A percentile compares a stretch with the other conserved stretches of the same genome.
phyloP scores from a whole-genome alignment of 1,140 invertebrate species.

The Trachymyrmex septentrionalis region DNA sequence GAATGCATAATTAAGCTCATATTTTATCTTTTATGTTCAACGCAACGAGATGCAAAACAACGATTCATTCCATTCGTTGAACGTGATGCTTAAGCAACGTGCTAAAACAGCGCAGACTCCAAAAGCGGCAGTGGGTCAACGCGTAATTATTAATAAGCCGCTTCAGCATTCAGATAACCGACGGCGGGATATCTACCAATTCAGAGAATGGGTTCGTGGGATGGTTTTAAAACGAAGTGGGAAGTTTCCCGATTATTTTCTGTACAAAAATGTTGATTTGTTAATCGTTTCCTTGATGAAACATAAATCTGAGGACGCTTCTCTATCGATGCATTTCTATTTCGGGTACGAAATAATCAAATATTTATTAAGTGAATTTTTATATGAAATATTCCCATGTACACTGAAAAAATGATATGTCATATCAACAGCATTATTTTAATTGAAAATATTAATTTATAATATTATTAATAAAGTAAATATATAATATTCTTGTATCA shows the following conservation, averaged over 20 bases:
- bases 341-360: too few relatives aligned
- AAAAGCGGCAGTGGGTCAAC: conserved; percentile 54
- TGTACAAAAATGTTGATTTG: conserved; percentile 9
- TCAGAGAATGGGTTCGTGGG: background rate
- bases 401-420: background rate
- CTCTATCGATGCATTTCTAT: background rate
- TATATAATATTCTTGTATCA: too few relatives aligned
- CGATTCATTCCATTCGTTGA: background rate
- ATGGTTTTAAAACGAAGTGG: background rate
- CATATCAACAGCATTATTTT: too few relatives aligned
- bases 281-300: conserved; percentile 18
- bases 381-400: background rate
- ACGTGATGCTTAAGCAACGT: background rate
- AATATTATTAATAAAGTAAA: too few relatives aligned
- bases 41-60: background rate
- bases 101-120: conserved; percentile 54
- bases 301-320: background rate
- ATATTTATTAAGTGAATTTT: background rate
- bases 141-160: conserved; percentile 48
- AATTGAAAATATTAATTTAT: too few relatives aligned
- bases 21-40: background rate
- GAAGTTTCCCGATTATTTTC: background rate
- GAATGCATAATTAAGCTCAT: background rate
- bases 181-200: background rate
- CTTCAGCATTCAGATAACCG: conserved; percentile 41